Evolutionary conservation across 2,888 invertebrate species (phyloP), one percentile per base, ranked within the genome.

Genomic region (Baccha elongata): DNA sequence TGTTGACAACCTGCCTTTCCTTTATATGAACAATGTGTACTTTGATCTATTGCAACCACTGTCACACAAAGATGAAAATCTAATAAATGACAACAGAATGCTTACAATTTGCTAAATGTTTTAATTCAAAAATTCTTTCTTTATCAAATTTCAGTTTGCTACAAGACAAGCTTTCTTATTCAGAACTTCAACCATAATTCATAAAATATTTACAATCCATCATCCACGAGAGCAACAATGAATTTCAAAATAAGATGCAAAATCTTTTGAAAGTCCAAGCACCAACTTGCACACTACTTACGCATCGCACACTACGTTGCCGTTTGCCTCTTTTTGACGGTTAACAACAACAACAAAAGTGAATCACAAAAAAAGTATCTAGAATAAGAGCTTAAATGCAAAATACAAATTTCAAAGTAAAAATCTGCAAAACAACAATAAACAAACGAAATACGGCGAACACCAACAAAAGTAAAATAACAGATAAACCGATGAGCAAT

Each of bases 401-500:
- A 53, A 68, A 26, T 26, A 26, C 26, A 26, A 53, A 68, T 29
- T 32, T 53, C n/a, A 21, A 44, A 44, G 42, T 44, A n/a, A 68
- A 53, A 78, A 68, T 72, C 55, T 67, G 26, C 76, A 60, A 71
- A 40, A 32, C 32, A 67, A 69, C 65, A 74, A 64, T 15, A 46
- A 52, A 55, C 46, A 46, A 55, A 42, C 44, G 35, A 64, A 72
- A 60, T 40, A 50, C 58, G 48, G 21, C 55, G 42, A 62, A 71
- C 40, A 46, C 13, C 35, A 60, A 53, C 46, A 62, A 52, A 62
- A 53, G 21, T 26, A 71, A 48, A 81, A 58, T 32, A 71, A 83
- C 72, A 72, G 83, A 83, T 72, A 83, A 58, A 55, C 73, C 32
- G 73, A 74, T 83, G 83, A 83, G 83, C 83, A 83, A 83, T 83